Percentiles rank a stretch among this genome's conserved stretches.
phyloP scores from a whole-genome alignment of 2,113 vertebrate genomes.

The Bos indicus region DNA sequence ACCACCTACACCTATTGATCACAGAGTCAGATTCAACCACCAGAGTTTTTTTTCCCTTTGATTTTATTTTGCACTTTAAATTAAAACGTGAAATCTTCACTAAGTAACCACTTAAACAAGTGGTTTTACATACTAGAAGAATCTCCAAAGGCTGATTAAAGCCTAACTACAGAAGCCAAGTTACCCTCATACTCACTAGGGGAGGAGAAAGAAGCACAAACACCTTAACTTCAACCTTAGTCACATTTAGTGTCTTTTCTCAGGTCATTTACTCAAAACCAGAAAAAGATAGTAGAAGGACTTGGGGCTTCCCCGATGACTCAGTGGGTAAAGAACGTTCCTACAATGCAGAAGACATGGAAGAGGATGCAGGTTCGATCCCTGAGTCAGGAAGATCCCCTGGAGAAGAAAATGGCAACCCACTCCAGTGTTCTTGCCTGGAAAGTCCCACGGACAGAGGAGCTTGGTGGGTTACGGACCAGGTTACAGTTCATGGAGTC shows the following conservation, averaged over 20 bases:
- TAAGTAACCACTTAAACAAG: background rate
- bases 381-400: background rate
- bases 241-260: background rate
- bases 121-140: background rate
- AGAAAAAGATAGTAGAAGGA: background rate
- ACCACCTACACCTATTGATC: background rate
- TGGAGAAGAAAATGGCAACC: background rate
- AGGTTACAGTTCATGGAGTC: background rate
- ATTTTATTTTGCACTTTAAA: background rate
- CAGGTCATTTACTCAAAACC: background rate
- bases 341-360: background rate
- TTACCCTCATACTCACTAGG: background rate
- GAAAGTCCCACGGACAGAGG: background rate
- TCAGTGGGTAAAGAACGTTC: background rate
- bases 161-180: background rate
- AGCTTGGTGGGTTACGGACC: background rate
- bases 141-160: constrained; percentile 11
- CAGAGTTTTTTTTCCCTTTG: background rate
- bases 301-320: background rate
- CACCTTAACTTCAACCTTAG: background rate
- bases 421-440: background rate
- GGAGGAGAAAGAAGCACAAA: background rate
- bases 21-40: background rate
- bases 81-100: background rate
- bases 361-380: background rate